Percentiles rank a stretch among this genome's conserved stretches.
phyloP scores from a whole-genome alignment of 2,888 invertebrate species.

The Lycophotia porphyrea region DNA sequence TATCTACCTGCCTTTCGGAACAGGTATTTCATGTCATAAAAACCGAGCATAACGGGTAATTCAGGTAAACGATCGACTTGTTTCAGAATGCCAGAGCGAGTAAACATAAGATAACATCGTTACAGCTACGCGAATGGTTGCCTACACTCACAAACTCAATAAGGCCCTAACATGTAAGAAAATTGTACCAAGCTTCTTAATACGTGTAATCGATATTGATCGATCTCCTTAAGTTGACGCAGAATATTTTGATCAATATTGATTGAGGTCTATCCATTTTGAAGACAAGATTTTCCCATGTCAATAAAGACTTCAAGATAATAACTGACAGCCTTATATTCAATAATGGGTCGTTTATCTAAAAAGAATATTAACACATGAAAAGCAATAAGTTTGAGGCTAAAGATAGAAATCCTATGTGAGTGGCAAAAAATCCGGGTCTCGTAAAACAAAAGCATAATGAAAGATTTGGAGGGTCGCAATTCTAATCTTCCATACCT shows the following conservation, averaged over 20 bases:
- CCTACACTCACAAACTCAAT: slow-evolving; percentile 53
- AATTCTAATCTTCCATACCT: slow-evolving; percentile 10
- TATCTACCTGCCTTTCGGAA: slow-evolving; percentile 45
- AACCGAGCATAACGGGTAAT: slow-evolving; percentile 57
- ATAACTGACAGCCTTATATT: slow-evolving; percentile 28
- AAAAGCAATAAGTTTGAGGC: slow-evolving; percentile 33
- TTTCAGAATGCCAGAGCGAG: slow-evolving; percentile 55
- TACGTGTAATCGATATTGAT: slow-evolving; percentile 57
- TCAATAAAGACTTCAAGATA: slow-evolving; percentile 19
- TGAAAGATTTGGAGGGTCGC: slow-evolving; percentile 24
- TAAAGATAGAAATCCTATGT: slow-evolving; percentile 34
- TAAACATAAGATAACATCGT: slow-evolving; percentile 61
- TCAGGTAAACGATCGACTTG: slow-evolving; percentile 68
- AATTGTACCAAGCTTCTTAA: slow-evolving; percentile 57
- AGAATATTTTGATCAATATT: slow-evolving; percentile 39
- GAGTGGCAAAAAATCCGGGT: slow-evolving; percentile 11
- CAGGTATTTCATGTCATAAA: slow-evolving; percentile 60
- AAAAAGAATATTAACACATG: slow-evolving; percentile 20
- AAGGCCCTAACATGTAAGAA: slow-evolving; percentile 45
- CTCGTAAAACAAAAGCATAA: slow-evolving; percentile 28
- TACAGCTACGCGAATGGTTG: slow-evolving; percentile 46
- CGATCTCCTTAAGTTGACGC: slow-evolving; percentile 31
- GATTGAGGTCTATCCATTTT: slow-evolving; percentile 33
- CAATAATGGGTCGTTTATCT: not conserved
- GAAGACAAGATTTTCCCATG: slow-evolving; percentile 23